Base-by-base conservation (phyloP, 2,113 vertebrate genomes). In the Stictonetta naevosa region DNA sequence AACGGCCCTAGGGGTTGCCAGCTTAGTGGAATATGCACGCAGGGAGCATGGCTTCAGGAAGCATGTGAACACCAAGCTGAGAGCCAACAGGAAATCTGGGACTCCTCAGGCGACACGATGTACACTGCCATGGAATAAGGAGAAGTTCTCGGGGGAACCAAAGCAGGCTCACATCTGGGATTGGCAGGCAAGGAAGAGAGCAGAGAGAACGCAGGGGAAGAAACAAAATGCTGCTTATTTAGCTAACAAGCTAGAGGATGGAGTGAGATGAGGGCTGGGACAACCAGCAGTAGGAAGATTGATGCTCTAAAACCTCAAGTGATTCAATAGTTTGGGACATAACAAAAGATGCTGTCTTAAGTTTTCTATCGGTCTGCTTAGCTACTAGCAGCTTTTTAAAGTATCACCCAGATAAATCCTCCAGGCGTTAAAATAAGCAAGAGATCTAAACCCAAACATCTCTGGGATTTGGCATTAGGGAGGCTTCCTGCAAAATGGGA, bases 1-100 rank as follows among this genome's bases (percentile, higher is more conserved):
- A 97, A 75, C 58, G 0, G 90, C 77, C 84, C 36, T 46, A 26
- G 44, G 62, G 68, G 66, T 55, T 96, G 92, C 91, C 95, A 96
- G 83, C 79, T 92, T 34, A 85, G 63, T 48, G 83, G 80, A 88
- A 55, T 90, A 85, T 2, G 12, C 50, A 62, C 63, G 42, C 33
- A 0, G 69, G 62, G 79, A 60, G n/a, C 80, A 77, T 53, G 66
- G 79, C 76, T 88, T 95, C 3, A 4, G 73, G 67, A 95, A 93
- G 58, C 86, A 76, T 72, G 87, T 68, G 71, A 85, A 95, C 87
- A 79, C 25, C 36, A 44, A 11, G 1, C 69, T 64, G 63, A 80
- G 89, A 75, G 85, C 89, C 91, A 96, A 89, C 59, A 90, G 92
- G 81, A 93, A 94, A 93, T 88, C 94, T 95, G 92, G 81, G 83